Conservation (phyloP, 1,140 invertebrate species). For the Penaeus indicus region DNA sequence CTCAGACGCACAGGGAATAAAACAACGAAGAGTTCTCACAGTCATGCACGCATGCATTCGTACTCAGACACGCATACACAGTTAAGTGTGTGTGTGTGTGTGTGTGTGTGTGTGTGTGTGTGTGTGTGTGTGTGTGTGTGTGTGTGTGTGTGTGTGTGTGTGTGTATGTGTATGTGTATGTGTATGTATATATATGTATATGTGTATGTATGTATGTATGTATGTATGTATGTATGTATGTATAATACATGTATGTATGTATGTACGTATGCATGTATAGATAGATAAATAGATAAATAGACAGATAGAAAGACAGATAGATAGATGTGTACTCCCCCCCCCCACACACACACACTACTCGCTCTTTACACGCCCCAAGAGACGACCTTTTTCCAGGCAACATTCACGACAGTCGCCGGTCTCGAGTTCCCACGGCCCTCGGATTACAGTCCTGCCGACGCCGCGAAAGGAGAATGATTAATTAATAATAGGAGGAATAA, state of each 20-base stretch:
- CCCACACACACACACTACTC: no score
- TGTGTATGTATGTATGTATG: not conserved
- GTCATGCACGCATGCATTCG: not conserved
- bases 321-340: no score
- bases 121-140: not conserved
- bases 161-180: slow-evolving; percentile 21
- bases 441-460: no score
- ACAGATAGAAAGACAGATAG: no score
- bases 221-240: not conserved
- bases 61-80: slow-evolving; percentile 1
- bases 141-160: not conserved
- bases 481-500: no score
- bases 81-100: not conserved
- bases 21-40: not conserved
- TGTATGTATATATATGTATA: not conserved
- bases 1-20: not conserved
- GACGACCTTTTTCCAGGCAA: no score
- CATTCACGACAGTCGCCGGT: no score
- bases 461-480: no score
- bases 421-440: no score
- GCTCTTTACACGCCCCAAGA: no score
- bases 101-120: not conserved
- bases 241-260: not conserved
- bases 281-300: no score
- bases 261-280: not conserved